Evolutionary conservation across 2,888 invertebrate genomes (phyloP), one percentile per base, ranked within the genome.

Genomic region (Drosophila longiperda): DNA sequence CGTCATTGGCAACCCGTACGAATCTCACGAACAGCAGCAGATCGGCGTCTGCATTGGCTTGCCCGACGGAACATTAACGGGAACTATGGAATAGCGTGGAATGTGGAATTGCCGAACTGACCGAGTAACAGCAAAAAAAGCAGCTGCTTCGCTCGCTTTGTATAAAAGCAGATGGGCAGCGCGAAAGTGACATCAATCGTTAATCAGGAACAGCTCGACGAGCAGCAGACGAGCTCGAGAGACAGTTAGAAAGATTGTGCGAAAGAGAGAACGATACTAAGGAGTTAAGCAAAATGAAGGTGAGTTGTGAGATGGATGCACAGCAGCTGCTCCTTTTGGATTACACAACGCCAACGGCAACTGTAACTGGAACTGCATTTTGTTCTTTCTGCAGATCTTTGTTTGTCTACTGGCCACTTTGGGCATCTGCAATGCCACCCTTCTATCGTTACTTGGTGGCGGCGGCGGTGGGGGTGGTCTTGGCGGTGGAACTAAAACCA

Each of bases 341-440:
- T 67, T 75, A 66, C 26, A 26, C 36, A 26, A 20, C 9, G 40
- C 59, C 49, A 55, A 23, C 15, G 23, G 12, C 50, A 26, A 23
- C 48, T 2, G n/a, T 6, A 15, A 53, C 17, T 11, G 1, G 17
- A 23, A 12, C n/a, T 40, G 11, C 12, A 23, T 55, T 15, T 49
- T 17, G 36, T 4, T 55, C n/a, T 38, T 38, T 55, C n/a, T 11
- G 15, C 61, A 91, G 91, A 73, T 82, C 69, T 80, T 91, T 64
- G 74, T 91, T 73, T 92, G 86, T 71, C 79, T 92, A 54, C 64
- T 91, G 60, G 87, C 85, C 63, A 71, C 71, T 50, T 55, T 89
- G 12, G 77, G 83, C 68, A 69, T 73, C 20, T 86, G 92, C 73
- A 86, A 91, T 71, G 91, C 83, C 53, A 84, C 90, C 33, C 73